Conservation (phyloP, 2,888 invertebrate species). For the Andrena trimmerana region DNA sequence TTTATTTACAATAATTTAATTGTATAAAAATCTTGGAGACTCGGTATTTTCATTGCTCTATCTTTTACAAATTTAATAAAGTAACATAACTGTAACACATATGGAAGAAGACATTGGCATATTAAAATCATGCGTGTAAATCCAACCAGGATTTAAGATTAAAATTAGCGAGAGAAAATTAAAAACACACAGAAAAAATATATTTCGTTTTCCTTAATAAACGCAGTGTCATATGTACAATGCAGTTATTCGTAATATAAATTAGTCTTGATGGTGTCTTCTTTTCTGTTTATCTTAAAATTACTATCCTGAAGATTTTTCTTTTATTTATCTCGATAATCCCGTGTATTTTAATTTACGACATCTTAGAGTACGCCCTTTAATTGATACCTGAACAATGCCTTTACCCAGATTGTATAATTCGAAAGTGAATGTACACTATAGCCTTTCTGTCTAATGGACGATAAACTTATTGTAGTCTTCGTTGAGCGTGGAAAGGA, state of each 20-base stretch:
- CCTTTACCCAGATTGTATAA: conserved; percentile 55
- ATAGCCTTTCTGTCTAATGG: conserved; percentile 37
- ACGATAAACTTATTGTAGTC: conserved; percentile 48
- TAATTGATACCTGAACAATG: conserved; percentile 56
- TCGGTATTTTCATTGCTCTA: conserved; percentile 40
- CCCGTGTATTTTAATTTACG: conserved; percentile 54
- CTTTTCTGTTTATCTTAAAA: conserved; percentile 54
- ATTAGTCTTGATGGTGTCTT: conserved; percentile 72
- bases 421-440: conserved; percentile 59
- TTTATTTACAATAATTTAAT: conserved; percentile 73
- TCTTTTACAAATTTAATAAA: conserved; percentile 46
- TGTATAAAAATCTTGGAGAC: conserved; percentile 62
- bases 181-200: conserved; percentile 77
- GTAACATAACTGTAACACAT: conserved; percentile 21
- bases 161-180: conserved; percentile 62
- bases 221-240: conserved; percentile 82
- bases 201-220: conserved; percentile 74
- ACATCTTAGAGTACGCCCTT: conserved; percentile 32
- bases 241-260: conserved; percentile 78
- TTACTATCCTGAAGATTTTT: conserved; percentile 31
- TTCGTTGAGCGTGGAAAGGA: conserved; percentile 64
- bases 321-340: conserved; percentile 21
- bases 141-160: conserved; percentile 25
- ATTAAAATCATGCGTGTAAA: conserved; percentile 39
- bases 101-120: conserved; percentile 59